Base-by-base conservation (phyloP, 2,113 vertebrate species). In the Oncorhynchus tshawytscha region DNA sequence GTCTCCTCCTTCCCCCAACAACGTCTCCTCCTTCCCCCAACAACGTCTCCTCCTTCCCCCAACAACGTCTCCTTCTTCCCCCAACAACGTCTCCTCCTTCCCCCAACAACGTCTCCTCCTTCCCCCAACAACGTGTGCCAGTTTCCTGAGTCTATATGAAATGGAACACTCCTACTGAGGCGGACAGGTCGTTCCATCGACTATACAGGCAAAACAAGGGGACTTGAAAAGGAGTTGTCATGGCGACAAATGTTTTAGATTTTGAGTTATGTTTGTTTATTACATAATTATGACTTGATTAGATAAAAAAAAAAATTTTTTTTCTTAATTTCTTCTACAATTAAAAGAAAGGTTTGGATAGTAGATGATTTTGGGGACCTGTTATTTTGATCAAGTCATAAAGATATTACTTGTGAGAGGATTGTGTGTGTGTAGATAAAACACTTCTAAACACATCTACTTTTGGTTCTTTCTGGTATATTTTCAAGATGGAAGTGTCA, bases 101-200 rank as follows among this genome's bases (percentile, higher is more conserved):
- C 25, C 25, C 25, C 25, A 25, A 25, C 25, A 25, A 25, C 25
- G 2, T 25, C 25, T 25, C 25, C 25, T 25, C 25, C 25, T 25
- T 25, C 25, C 25, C 25, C 25, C 84, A 79, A 12, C 65, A 67
- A 29, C 70, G 74, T 83, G 84, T 89, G 81, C 82, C 87, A 86
- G 84, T 85, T 72, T 27, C 13, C 25, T 67, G 72, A 86, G 57
- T 90, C 77, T 73, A 81, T 85, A 20, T 12, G 18, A 20, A 12
- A 59, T 59, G 27, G 27, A 59, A 6, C 48, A 59, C 16, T n/a
- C 57, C 12, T 59, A 18, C 31, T 31, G 31, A 59, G 18, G 12
- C 0, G 18, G 4, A 59, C 57, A 59, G 1, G 2, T 16, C 20
- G 5, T 59, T 59, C 57, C 57, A 1, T 12, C 57, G 1, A 5